Base-by-base conservation (phyloP, 2,797 vertebrate species). In the Karalla daura region DNA sequence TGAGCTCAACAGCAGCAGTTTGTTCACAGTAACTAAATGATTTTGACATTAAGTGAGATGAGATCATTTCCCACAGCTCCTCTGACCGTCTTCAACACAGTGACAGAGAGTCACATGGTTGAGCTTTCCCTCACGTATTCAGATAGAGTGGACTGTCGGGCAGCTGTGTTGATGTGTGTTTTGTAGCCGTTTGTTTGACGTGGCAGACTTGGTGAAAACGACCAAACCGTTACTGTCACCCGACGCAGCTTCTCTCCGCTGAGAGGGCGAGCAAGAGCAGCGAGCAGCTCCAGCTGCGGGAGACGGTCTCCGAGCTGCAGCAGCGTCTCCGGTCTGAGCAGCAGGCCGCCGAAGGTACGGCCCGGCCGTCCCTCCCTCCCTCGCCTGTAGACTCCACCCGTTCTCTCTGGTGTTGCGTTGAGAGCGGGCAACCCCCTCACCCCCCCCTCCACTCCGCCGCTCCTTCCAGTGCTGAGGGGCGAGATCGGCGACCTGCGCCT, bases 401-500 rank as follows among this genome's bases (percentile, higher is more conserved):
- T 3, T n/a, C 27, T 17, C 39, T 11, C 12, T 54, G 17, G 12
- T 43, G 9, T 60, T 27, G 15, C 51, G 35, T 5, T 17, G 27
- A 1, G 9, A 18, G 0, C 10, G 53, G 10, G 40, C 0, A 0
- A 40, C 12, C 55, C 12, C 39, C 47, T 49, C 7, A n/a, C 28
- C 28, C 28, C 7, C 7, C 28, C 7, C 53, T 30, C 9, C 9
- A 20, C 7, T 10, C 7, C 53, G 27, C 9, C 9, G 20, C 10
- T 49, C 7, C 9, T 50, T 63, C 54, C 83, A 99, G 98, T 97
- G 81, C 81, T 98, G 74, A 93, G 85, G 67, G 95, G 93, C 63
- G 97, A 99, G 86, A 95, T 97, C 17, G 82, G 12, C 20, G 98
- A 99, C 81, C 88, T 99, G 17, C 95, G 95, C 21, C 88, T 98